Percentiles rank a stretch among this genome's conserved stretches.
These are phyloP conservation scores for Pantelozetes paolii DNA, from an alignment of 2,888 invertebrate genomes.

Conservation along the genomic window DNA sequence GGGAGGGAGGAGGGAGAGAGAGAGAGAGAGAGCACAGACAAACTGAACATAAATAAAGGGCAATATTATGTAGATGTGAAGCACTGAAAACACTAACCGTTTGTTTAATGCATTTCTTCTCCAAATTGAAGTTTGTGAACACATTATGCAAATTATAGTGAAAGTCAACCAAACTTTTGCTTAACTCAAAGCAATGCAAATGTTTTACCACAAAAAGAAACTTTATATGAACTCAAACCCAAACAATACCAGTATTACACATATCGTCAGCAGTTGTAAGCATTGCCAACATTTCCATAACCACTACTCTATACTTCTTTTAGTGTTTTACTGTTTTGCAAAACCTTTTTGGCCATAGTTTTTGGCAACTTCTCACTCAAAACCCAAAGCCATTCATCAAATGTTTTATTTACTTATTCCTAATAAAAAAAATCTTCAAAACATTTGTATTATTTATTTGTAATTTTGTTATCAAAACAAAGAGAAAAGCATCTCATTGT, in stretches of 20 bases:
- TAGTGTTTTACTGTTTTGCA: background rate
- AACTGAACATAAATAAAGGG: background rate
- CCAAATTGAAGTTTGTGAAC: background rate
- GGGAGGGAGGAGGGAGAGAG: background rate
- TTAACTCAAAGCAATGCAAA: conserved; percentile 28
- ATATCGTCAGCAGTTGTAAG: no score
- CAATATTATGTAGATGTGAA: conserved; percentile 17
- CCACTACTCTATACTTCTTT: background rate
- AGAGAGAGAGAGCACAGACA: background rate
- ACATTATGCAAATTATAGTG: conserved; percentile 29
- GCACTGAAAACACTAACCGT: conserved; percentile 26
- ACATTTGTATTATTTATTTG: no score
- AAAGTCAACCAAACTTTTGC: conserved; percentile 5
- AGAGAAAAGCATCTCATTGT: no score
- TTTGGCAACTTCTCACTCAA: no score
- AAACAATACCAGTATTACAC: conserved; percentile 22
- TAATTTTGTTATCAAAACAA: no score
- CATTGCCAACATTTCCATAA: conserved; percentile 14
- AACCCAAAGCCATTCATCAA: no score
- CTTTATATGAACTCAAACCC: background rate
- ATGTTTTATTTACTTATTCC: no score
- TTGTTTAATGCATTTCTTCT: conserved; percentile 26
- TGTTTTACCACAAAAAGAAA: conserved; percentile 21
- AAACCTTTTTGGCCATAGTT: no score
- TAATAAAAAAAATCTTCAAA: no score